A percentile compares a stretch with the other conserved stretches of the same genome.
Conservation (phyloP, 1,140 invertebrate genomes). For the Vanessa tameamea region DNA sequence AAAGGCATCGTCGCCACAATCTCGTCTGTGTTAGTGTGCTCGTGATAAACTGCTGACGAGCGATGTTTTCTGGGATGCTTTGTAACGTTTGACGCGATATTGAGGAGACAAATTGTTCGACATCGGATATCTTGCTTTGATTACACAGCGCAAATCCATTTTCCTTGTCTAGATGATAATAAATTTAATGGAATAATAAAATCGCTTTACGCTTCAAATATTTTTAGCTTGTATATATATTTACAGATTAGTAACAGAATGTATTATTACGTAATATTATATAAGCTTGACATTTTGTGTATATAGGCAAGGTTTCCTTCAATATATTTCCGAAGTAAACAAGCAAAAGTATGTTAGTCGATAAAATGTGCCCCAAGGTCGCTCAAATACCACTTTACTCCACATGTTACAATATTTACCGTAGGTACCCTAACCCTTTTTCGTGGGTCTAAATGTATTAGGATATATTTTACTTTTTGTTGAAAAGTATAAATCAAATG, state of each 20-base stretch:
- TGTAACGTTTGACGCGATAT: constrained; percentile 20
- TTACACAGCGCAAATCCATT: not conserved
- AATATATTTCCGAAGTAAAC: constrained; percentile 31
- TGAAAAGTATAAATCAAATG: constrained; percentile 35
- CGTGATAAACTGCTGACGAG: constrained; percentile 61
- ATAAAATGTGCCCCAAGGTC: constrained; percentile 45
- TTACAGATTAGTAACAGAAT: no score
- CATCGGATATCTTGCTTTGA: not conserved
- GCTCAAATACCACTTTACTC: constrained; percentile 42
- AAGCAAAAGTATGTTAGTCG: constrained; percentile 35
- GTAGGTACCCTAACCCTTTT: constrained; percentile 40
- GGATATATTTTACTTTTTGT: constrained; percentile 39
- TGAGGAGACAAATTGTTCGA: constrained; percentile 14
- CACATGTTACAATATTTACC: constrained; percentile 52
- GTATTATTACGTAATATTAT: not conserved
- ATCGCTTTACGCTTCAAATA: not conserved
- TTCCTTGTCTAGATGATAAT: not conserved
- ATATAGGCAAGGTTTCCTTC: not conserved
- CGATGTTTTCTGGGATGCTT: constrained; percentile 10
- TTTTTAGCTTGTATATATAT: not conserved
- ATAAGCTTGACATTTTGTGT: not conserved
- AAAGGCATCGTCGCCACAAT: constrained; percentile 63
- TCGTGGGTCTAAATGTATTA: constrained; percentile 39
- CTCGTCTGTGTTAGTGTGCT: constrained; percentile 74
- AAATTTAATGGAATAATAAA: not conserved